Evolutionary conservation across 2,888 invertebrate genomes (phyloP).

Genomic region (Gastracanthus pulcherrimus): DNA sequence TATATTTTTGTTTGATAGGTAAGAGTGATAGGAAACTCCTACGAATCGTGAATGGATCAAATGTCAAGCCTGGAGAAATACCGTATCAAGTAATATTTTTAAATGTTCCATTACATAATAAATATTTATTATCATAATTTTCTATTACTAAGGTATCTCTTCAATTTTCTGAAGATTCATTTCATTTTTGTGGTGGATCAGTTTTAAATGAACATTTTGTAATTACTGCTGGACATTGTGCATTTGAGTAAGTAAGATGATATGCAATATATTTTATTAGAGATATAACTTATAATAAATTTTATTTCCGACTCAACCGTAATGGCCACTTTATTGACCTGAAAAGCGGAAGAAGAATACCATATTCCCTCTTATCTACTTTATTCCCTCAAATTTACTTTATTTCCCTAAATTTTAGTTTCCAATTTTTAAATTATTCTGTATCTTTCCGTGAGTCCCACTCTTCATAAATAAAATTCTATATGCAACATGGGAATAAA

Average conservation of each 20-base stretch:
- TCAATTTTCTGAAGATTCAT: neutral
- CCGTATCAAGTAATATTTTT: slow-evolving; percentile 66
- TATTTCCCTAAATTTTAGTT: too few relatives aligned
- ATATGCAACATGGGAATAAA: too few relatives aligned
- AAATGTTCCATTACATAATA: too few relatives aligned
- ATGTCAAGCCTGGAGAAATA: slow-evolving; percentile 65
- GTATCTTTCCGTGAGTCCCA: too few relatives aligned
- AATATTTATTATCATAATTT: neutral
- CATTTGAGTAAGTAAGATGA: slow-evolving; percentile 55
- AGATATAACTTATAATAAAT: too few relatives aligned
- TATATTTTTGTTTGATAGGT: neutral
- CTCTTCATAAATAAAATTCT: too few relatives aligned
- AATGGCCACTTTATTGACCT: too few relatives aligned
- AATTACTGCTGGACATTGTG: slow-evolving; percentile 51
- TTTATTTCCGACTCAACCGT: too few relatives aligned
- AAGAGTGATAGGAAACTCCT: neutral
- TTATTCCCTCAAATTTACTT: too few relatives aligned
- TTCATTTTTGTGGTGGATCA: slow-evolving; percentile 54
- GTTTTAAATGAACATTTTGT: slow-evolving; percentile 46
- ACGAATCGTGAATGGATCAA: slow-evolving; percentile 65
- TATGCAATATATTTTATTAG: neutral
- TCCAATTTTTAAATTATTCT: too few relatives aligned
- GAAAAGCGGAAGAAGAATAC: too few relatives aligned
- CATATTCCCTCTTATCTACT: too few relatives aligned
- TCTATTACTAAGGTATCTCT: slow-evolving; percentile 3